Percentiles rank a stretch among this genome's conserved stretches.
phyloP scores from a whole-genome alignment of 1,140 invertebrate species.

The Pseudomyrmex gracilis region DNA sequence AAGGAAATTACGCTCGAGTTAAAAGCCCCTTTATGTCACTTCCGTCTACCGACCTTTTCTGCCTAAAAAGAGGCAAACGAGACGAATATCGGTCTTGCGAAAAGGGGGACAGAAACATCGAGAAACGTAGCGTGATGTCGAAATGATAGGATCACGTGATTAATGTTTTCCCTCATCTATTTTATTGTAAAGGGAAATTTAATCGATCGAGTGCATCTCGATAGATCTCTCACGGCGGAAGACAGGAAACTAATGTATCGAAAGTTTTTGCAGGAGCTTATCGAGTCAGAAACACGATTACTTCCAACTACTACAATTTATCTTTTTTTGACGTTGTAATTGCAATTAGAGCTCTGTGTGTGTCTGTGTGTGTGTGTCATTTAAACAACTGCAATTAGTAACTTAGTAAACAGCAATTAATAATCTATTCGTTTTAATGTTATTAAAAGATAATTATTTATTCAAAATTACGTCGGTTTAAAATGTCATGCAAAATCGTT shows the following conservation, averaged over 20 bases:
- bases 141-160: conserved; percentile 62
- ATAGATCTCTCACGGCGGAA: conserved; percentile 11
- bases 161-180: conserved; percentile 38
- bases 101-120: conserved; percentile 54
- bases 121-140: conserved; percentile 54
- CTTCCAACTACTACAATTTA: no score
- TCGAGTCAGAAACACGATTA: no score
- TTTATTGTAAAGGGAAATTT: conserved; percentile 49
- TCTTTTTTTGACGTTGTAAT: no score
- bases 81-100: conserved; percentile 19
- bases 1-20: conserved; percentile 74
- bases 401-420: no score
- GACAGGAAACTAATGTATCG: conserved; percentile 25
- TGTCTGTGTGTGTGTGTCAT: no score
- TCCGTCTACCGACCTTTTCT: conserved; percentile 35
- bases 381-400: no score
- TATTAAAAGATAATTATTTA: background rate
- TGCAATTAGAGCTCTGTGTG: no score
- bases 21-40: conserved; percentile 68
- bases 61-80: conserved; percentile 48
- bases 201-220: conserved; percentile 39
- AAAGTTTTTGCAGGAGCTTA: background rate
- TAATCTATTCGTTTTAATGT: no score
- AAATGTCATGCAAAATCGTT: background rate
- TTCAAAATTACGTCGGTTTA: background rate